Evolutionary conservation across 2,797 vertebrate species (phyloP).

Genomic region (Capromys pilorides): DNA sequence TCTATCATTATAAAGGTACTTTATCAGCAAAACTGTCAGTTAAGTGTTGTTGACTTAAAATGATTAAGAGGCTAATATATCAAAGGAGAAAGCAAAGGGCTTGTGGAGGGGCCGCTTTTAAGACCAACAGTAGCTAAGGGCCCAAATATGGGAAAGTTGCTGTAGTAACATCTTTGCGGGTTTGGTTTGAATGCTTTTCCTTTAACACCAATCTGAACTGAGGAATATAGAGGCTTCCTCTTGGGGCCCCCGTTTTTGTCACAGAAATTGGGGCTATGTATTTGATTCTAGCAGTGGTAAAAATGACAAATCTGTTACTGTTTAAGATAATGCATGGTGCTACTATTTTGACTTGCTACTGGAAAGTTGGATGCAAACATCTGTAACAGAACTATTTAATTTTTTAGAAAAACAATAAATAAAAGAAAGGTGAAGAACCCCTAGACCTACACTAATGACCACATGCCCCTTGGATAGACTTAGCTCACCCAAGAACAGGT

Average conservation of each 20-base stretch:
- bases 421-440: not conserved
- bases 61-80: constrained; percentile 47
- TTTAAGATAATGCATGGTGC: not conserved
- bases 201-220: not conserved
- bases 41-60: constrained; percentile 10
- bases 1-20: constrained; percentile 46
- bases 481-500: not conserved
- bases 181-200: not conserved
- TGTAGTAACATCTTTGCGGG: not conserved
- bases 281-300: not conserved
- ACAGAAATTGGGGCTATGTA: rapidly evolving
- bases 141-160: not conserved
- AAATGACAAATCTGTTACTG: not conserved
- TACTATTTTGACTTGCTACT: not conserved
- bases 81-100: constrained; percentile 29
- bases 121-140: not conserved
- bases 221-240: not conserved
- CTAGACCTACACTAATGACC: rapidly evolving
- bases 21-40: constrained; percentile 71
- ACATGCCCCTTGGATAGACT: rapidly evolving
- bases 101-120: not conserved
- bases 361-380: not conserved
- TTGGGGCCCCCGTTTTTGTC: not conserved
- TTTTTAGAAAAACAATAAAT: not conserved
- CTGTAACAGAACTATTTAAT: no score